Percentiles rank a stretch among this genome's conserved stretches.
These are phyloP conservation scores for Standfussiana lucernea DNA, from an alignment of 2,888 invertebrate genomes.

Conservation along the genomic window DNA sequence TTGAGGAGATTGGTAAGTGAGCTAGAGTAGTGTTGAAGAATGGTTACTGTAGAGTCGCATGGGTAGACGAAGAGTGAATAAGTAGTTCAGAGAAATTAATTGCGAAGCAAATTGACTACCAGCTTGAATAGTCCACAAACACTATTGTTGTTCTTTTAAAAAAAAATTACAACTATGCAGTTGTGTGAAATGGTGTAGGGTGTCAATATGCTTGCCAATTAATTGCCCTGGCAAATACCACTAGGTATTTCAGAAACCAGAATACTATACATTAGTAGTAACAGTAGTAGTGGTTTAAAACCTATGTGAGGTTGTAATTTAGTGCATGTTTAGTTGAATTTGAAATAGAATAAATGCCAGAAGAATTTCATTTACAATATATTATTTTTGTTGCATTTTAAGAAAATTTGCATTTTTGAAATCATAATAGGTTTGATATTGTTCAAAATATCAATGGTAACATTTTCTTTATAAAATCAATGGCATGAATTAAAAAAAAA, in stretches of 20 bases:
- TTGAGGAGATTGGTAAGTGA: conserved; percentile 98
- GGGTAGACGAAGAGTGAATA: background rate
- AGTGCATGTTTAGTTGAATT: background rate
- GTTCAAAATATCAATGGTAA: background rate
- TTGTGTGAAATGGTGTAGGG: no score
- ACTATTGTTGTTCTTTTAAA: no score
- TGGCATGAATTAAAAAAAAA: background rate
- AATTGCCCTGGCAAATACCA: background rate
- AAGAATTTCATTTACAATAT: background rate
- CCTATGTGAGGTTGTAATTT: background rate
- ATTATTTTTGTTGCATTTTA: background rate
- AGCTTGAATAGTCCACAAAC: no score
- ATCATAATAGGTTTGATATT: background rate
- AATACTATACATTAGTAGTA: background rate
- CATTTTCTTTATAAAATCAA: no score
- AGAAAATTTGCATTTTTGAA: background rate
- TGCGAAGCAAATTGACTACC: background rate
- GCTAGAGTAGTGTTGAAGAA: conserved; percentile 36
- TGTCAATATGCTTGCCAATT: no score
- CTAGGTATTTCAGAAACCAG: background rate
- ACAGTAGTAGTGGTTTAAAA: background rate
- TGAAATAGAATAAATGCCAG: background rate
- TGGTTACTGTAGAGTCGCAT: conserved; percentile 47
- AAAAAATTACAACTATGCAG: no score
- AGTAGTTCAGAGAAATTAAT: background rate